phyloP scores from a whole-genome alignment of 2,113 vertebrate species.

The Pontoporia blainvillei region DNA sequence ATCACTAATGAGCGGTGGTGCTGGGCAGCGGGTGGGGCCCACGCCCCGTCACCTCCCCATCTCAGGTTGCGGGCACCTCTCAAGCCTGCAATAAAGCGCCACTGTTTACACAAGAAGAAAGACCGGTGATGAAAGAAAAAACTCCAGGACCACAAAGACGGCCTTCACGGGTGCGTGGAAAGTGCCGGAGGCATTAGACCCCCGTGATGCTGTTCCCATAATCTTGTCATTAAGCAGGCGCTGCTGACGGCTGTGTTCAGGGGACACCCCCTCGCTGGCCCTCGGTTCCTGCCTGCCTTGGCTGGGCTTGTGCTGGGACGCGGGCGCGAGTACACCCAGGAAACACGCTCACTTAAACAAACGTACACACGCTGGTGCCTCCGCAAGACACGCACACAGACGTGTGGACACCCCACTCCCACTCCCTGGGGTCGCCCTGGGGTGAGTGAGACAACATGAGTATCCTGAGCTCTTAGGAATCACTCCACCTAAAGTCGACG shows the following conservation, averaged over 20 bases:
- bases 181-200: accelerated
- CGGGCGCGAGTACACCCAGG: background rate
- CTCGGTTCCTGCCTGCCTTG: background rate
- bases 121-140: background rate
- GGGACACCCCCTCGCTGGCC: background rate
- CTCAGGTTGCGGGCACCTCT: background rate
- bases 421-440: background rate
- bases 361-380: too few species aligned
- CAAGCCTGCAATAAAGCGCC: accelerated
- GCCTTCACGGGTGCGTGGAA: accelerated
- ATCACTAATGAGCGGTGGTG: background rate
- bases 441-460: background rate
- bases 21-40: background rate
- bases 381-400: background rate
- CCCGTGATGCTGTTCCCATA: accelerated
- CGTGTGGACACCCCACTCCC: background rate
- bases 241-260: background rate
- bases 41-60: background rate
- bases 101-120: background rate
- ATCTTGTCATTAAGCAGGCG: accelerated
- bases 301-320: background rate
- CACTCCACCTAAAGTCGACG: accelerated
- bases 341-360: background rate
- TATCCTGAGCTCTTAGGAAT: background rate
- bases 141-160: accelerated